Base-by-base conservation (phyloP, 2,797 vertebrate genomes). In the Sardinella longiceps region DNA sequence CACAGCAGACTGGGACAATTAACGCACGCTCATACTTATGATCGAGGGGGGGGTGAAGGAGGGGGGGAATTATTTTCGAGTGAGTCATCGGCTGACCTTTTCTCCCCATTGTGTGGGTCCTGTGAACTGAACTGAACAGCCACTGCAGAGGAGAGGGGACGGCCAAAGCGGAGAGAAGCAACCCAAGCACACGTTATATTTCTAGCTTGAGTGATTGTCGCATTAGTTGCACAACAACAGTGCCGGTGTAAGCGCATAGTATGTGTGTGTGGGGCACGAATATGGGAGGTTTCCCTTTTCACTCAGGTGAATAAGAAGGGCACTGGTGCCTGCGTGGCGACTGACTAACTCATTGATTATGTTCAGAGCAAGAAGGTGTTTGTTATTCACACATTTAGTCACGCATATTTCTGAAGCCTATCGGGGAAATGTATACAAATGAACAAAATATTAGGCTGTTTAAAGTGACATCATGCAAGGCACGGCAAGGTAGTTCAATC, bases 31-130 rank as follows among this genome's bases (percentile, higher is more conserved):
- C 86, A 82, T 84, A 86, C 87, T 88, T 88, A 86, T 82, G 84
- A 66, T 88, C 37, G 18, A 5, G 15, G 86, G 83, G 88, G 87
- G 82, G 46, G 46, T 0, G 46, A 82, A 87, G 86, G 83, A 30
- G 46, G 46, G 2, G 46, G 83, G 88, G 86, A 82, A 30, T 81
- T 77, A 39, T 77, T 77, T 85, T 89, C 81, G 81, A 51, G 82
- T 90, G 89, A 90, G 87, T 90, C 89, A 90, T 56, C 30, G 39
- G 53, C 80, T 90, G 88, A 90, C 89, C 89, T 90, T 90, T 89
- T 89, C 86, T 89, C 86, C 80, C 46, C 82, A 84, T 81, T 30
- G 86, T 83, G 89, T 87, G 85, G 86, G 89, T 81, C 85, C 88
- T 51, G 74, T 81, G 88, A 89, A 89, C 89, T 84, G 70, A 77